phyloP scores from a whole-genome alignment of 2,888 invertebrate species.

The Ganaspis brasiliensis region DNA sequence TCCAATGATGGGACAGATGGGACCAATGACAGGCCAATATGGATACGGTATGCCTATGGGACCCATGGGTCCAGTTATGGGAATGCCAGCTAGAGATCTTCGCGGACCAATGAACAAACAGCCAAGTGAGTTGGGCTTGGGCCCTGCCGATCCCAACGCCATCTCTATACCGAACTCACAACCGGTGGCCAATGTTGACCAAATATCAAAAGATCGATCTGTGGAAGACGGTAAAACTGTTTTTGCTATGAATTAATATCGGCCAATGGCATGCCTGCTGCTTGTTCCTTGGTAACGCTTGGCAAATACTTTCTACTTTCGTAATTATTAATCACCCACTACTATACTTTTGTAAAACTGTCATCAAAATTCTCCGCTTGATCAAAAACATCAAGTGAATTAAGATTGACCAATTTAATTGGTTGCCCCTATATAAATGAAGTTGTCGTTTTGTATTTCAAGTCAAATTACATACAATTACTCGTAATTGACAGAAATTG shows the following conservation, averaged over 20 bases:
- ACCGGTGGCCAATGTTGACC: constrained; percentile 77
- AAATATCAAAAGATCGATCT: constrained; percentile 79
- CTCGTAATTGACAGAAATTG: too few relatives aligned
- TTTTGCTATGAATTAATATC: constrained; percentile 81
- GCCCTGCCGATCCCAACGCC: constrained; percentile 80
- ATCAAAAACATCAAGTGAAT: neutral
- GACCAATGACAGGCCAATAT: constrained; percentile 81
- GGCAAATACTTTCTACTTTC: constrained; percentile 17
- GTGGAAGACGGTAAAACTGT: constrained; percentile 80
- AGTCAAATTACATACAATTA: too few relatives aligned
- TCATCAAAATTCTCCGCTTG: neutral
- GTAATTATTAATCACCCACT: constrained; percentile 32
- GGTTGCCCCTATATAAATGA: too few relatives aligned
- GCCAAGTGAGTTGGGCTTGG: constrained; percentile 86
- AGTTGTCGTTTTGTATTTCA: too few relatives aligned
- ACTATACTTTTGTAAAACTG: constrained; percentile 30
- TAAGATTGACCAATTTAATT: too few relatives aligned
- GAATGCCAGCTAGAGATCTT: constrained; percentile 79
- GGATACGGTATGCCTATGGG: constrained; percentile 82
- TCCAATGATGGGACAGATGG: constrained; percentile 86
- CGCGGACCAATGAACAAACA: constrained; percentile 81
- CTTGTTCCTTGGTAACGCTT: constrained; percentile 66
- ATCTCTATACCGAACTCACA: constrained; percentile 77
- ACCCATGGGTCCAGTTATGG: constrained; percentile 82
- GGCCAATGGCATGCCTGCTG: constrained; percentile 77